Base-by-base conservation (phyloP, 2,888 invertebrate genomes). In the Ornithoptera alexandrae region DNA sequence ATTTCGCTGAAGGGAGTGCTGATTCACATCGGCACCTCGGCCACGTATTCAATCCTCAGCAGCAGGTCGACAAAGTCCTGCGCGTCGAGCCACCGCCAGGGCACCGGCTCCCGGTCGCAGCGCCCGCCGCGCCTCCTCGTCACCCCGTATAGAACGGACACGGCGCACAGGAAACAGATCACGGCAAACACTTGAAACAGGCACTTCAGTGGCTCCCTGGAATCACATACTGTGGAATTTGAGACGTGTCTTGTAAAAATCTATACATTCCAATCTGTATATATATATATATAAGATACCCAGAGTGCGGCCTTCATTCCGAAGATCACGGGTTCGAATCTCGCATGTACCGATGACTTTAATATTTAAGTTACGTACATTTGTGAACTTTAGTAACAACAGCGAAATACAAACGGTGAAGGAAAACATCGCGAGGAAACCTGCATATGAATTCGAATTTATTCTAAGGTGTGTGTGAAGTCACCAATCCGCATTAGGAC, bases 161-260 rank as follows among this genome's bases (percentile, higher is more conserved):
- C 60, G 0, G 92, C 91, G 71, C 80, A 82, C 22, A 84, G 5
- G 82, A 92, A 91, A 74, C 92, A 91, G 0, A 89, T 63, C 30
- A 90, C 82, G 2, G 91, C 92, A 77, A 92, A 88, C 61, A 89
- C 8, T 81, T 91, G 91, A 81, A 92, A 88, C 74, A 90, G 80
- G 73, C 87, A 84, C 76, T 87, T 89, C 18, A 90, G 71, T 2
- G 87, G 79, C 73, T 89, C 88, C 92, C 92, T 92, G 88, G 68
- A 85, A 88, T 86, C 68, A 89, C 70, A 71, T 71, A 65, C 70
- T 71, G 70, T 75, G 74, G 78, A 78, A 81, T 79, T 76, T 78
- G 73, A 81, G 72, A 79, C 67, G 63, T 72, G 69, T 67, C 57
- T 7, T 22, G 20, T 58, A 12, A 20, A 58, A 58, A 8, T 76